Conservation (phyloP, 2,113 vertebrate genomes). For the Scophthalmus maximus region DNA sequence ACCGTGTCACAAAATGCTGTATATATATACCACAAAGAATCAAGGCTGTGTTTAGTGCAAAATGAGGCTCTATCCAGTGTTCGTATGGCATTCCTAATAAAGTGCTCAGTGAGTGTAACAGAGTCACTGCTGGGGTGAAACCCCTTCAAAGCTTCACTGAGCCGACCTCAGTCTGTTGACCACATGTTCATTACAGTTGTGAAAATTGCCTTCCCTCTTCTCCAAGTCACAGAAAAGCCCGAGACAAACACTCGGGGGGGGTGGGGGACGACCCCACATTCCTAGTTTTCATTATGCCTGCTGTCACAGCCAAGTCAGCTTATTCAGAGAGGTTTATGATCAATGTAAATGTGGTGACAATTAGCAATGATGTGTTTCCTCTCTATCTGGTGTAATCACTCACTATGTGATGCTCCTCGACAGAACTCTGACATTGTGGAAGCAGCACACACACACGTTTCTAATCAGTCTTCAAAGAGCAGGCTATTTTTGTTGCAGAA, state of each 20-base stretch:
- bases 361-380: slow-evolving; percentile 26
- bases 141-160: slow-evolving; percentile 4
- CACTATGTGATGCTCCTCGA: slow-evolving; percentile 2
- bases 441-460: slow-evolving; percentile 46
- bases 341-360: slow-evolving; percentile 27
- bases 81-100: background rate
- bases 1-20: background rate
- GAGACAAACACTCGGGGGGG: background rate
- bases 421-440: slow-evolving; percentile 52
- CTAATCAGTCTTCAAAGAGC: slow-evolving; percentile 62
- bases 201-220: slow-evolving; percentile 22
- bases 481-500: slow-evolving; percentile 39
- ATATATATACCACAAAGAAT: background rate
- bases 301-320: slow-evolving; percentile 1
- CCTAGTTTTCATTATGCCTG: slow-evolving; percentile 17
- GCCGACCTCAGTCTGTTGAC: slow-evolving; percentile 38
- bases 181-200: slow-evolving; percentile 43
- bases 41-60: background rate
- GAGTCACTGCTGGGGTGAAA: slow-evolving; percentile 1
- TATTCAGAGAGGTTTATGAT: slow-evolving; percentile 12
- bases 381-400: slow-evolving; percentile 25
- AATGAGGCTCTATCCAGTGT: background rate
- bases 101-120: background rate
- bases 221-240: slow-evolving; percentile 8
- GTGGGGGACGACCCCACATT: slow-evolving; percentile 4